These are phyloP conservation scores for Schizothorax lantsangensis DNA, from an alignment of 2,797 vertebrate genomes.

Conservation along the genomic window DNA sequence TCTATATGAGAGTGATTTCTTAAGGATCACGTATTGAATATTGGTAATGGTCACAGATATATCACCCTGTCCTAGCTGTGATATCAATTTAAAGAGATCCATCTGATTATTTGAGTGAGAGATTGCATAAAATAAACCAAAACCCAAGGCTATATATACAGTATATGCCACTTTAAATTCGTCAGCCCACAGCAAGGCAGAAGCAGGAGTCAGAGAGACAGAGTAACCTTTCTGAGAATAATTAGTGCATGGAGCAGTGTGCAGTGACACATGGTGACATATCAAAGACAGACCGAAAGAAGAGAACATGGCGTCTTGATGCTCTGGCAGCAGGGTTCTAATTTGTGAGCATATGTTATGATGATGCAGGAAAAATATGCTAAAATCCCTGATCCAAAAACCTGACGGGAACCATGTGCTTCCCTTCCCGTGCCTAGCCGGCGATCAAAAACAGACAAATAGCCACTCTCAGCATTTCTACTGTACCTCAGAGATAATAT, in stretches of 20 bases:
- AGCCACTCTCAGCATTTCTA: constrained; percentile 28
- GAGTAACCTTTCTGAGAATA: constrained; percentile 17
- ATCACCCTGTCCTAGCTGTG: neutral
- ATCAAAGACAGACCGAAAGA: neutral
- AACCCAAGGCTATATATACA: neutral
- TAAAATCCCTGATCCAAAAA: constrained; percentile 1
- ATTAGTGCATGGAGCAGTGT: neutral
- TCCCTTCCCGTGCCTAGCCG: neutral
- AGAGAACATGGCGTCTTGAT: neutral
- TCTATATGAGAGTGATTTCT: neutral
- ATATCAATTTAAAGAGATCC: neutral
- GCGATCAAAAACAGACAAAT: constrained; percentile 26
- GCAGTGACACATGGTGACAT: constrained; percentile 16
- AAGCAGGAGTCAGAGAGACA: neutral
- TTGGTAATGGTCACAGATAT: neutral
- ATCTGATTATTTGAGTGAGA: neutral
- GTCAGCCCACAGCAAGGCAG: neutral
- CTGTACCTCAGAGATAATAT: neutral
- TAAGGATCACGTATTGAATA: neutral
- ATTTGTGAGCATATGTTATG: constrained; percentile 36
- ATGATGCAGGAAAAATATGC: constrained; percentile 24
- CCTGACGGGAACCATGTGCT: constrained; percentile 8
- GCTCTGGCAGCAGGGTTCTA: constrained; percentile 17
- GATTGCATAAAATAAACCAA: neutral
- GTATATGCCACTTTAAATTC: neutral